Evolutionary conservation across 2,888 invertebrate genomes (phyloP), one percentile per base, ranked within the genome.

Genomic region (Drosophila neonasuta): DNA sequence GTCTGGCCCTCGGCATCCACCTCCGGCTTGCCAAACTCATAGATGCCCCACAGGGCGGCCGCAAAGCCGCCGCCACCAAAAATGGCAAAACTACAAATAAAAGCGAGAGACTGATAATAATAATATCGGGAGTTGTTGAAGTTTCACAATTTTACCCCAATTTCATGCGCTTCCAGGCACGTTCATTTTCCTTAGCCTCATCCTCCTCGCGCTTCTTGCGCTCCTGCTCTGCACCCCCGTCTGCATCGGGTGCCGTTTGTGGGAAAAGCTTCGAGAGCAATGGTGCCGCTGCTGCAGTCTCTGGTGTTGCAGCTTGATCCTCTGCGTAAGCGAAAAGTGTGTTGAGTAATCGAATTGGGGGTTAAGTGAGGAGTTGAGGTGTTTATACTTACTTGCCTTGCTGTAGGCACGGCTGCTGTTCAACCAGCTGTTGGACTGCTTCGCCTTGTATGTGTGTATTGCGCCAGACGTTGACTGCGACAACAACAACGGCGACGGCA

Each of bases 21-120:
- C 45, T 93, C 92, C 0, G 97, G 96, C n/a, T 94, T 93, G 1
- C 96, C 96, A 88, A 95, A 93, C 92, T 94, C 93, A 80, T 94
- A 93, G 44, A 95, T 91, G 45, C 94, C 88, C 91, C 94, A 94
- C 0, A 93, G 90, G 3, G 93, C 92, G 80, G 93, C 91, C 29
- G 93, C 90, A 0, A 93, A 90, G 50, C 94, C 91, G 0, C 94
- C 93, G 1, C 93, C 92, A 17, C 95, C 95, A 73, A 95, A 93
- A 30, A 91, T 70, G 3, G 92, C 92, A 86, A 93, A 93, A 7
- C 93, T 93, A 62, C 0, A 55, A 13, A n/a, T 2, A 36, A 4
- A 5, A 1, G n/a, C 24, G 6, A 24, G 24, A 24, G 6, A 24
- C 24, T 24, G 24, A 24, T 24, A 6, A 24, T n/a, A 5, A n/a